phyloP scores from a whole-genome alignment of 2,797 vertebrate genomes.

The Melopsittacus undulatus region DNA sequence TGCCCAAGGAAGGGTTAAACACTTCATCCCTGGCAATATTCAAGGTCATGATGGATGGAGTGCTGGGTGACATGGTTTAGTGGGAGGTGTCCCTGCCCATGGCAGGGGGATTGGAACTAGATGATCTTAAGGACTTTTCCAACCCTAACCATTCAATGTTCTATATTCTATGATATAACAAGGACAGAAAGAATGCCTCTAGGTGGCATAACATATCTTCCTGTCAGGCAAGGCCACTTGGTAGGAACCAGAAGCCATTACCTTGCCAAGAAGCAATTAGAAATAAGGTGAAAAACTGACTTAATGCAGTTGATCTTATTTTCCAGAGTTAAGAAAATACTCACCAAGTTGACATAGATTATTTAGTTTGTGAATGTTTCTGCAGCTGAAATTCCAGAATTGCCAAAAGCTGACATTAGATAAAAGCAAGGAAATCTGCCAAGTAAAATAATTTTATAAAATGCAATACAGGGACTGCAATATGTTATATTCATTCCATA shows the following conservation, averaged over 20 bases:
- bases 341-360: neutral
- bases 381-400: neutral
- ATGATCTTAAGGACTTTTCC: neutral
- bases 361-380: neutral
- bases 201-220: constrained; percentile 8
- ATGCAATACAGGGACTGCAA: neutral
- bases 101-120: neutral
- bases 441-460: neutral
- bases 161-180: neutral
- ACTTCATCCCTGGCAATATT: neutral
- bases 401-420: neutral
- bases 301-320: neutral
- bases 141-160: neutral
- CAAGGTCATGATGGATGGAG: neutral
- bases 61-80: neutral
- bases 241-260: neutral
- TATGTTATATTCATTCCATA: neutral
- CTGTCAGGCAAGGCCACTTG: neutral
- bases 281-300: neutral
- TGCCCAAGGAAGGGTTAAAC: neutral
- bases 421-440: neutral
- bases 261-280: neutral
- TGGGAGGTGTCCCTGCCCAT: neutral
- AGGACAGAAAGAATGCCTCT: neutral
- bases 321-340: neutral